Percentiles rank a stretch among this genome's conserved stretches.
Conservation (phyloP, 2,113 vertebrate genomes). For the Romanogobio albipinnatus region DNA sequence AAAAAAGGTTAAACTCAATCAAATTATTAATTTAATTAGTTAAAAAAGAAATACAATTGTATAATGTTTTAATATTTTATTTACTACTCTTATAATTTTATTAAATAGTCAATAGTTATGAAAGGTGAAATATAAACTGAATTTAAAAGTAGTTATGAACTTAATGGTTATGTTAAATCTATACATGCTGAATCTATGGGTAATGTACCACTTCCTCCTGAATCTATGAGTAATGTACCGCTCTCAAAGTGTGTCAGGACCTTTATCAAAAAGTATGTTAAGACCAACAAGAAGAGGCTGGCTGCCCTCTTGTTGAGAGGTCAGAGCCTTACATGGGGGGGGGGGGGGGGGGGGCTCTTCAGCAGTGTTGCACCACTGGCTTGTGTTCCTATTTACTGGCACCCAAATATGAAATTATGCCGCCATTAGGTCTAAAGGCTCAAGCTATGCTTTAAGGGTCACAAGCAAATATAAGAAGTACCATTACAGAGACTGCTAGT, state of each 20-base stretch:
- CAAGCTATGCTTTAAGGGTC: neutral
- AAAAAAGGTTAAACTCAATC: too few species aligned
- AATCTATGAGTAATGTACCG: neutral
- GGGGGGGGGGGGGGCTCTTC: conserved; percentile 41
- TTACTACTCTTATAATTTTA: too few species aligned
- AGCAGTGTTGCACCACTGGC: conserved; percentile 23
- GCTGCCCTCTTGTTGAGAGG: conserved; percentile 43
- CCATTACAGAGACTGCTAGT: conserved; percentile 23
- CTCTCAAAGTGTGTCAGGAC: conserved; percentile 43
- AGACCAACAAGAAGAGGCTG: conserved; percentile 56
- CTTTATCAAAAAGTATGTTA: conserved; percentile 52
- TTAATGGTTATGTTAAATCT: neutral
- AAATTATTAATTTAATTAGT: too few species aligned
- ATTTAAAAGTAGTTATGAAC: neutral
- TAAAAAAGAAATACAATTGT: too few species aligned
- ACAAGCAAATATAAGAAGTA: conserved; percentile 23
- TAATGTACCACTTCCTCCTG: neutral
- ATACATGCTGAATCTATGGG: neutral
- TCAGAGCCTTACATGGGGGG: conserved; percentile 30
- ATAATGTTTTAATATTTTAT: too few species aligned
- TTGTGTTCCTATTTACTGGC: conserved; percentile 3
- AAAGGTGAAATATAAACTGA: neutral
- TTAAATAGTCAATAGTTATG: too few species aligned
- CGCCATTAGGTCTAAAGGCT: conserved; percentile 13
- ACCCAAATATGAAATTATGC: conserved; percentile 41